Evolutionary conservation across 2,888 invertebrate genomes (phyloP).

Genomic region (Dascillus cervinus): DNA sequence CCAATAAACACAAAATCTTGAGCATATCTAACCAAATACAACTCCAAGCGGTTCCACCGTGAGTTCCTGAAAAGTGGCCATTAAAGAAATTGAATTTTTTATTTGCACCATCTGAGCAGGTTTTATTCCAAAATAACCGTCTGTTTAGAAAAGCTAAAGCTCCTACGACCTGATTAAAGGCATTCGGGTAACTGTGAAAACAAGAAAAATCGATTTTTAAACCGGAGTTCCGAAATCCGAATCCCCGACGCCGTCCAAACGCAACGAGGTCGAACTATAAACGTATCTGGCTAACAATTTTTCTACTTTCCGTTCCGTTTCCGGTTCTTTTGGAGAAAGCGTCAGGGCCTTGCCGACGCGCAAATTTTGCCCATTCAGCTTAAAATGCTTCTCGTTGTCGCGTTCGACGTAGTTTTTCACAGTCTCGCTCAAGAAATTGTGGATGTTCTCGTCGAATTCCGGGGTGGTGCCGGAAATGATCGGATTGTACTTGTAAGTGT

Average conservation of each 20-base stretch:
- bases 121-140: too few species aligned
- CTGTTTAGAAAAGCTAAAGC: too few species aligned
- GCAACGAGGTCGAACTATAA: constrained; percentile 39
- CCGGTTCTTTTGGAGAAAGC: constrained; percentile 38
- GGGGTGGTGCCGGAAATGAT: constrained; percentile 31
- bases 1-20: too few species aligned
- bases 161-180: too few species aligned
- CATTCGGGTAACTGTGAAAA: too few species aligned
- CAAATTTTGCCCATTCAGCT: constrained; percentile 34
- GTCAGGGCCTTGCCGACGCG: constrained; percentile 40
- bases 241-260: constrained; percentile 53
- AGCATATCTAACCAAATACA: too few species aligned
- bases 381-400: constrained; percentile 37
- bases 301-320: constrained; percentile 37
- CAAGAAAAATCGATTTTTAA: too few species aligned
- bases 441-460: constrained; percentile 42
- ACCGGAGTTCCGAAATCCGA: constrained; percentile 64
- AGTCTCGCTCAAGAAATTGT: constrained; percentile 39
- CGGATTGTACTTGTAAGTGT: background rate
- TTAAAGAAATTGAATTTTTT: too few species aligned
- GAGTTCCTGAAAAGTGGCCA: too few species aligned
- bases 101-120: too few species aligned
- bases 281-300: constrained; percentile 42
- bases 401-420: constrained; percentile 32
- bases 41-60: too few species aligned